Conservation (phyloP, 2,888 invertebrate species). For the Philereme vetulata region DNA sequence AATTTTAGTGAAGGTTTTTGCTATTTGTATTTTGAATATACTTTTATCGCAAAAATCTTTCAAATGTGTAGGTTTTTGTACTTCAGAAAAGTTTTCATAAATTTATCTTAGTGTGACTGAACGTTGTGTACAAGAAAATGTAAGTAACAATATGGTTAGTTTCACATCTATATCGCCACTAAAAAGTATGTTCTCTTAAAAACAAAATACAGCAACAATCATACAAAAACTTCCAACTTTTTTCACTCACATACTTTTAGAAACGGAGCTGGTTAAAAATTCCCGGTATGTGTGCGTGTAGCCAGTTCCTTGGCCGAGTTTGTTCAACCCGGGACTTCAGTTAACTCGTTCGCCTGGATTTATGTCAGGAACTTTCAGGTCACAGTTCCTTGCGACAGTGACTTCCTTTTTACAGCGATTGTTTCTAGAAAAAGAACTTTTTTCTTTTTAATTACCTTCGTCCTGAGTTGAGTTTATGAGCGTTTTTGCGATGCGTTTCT, state of each 20-base stretch:
- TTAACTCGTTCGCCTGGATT: constrained; percentile 72
- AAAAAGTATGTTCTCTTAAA: too few relatives aligned
- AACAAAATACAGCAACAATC: neutral
- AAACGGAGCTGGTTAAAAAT: constrained; percentile 38
- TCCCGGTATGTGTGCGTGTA: constrained; percentile 48
- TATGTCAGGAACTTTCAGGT: constrained; percentile 67
- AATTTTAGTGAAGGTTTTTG: constrained; percentile 22
- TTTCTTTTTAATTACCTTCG: constrained; percentile 50
- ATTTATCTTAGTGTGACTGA: too few relatives aligned
- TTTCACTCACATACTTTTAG: constrained; percentile 21
- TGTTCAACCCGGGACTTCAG: constrained; percentile 68
- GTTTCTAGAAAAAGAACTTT: constrained; percentile 55
- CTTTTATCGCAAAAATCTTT: neutral
- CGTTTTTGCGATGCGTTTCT: constrained; percentile 18
- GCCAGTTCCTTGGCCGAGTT: constrained; percentile 62
- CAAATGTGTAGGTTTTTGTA: neutral
- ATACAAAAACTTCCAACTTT: constrained; percentile 5
- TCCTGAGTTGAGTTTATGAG: constrained; percentile 25
- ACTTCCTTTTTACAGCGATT: constrained; percentile 64
- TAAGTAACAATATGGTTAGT: too few relatives aligned
- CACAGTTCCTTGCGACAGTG: constrained; percentile 64
- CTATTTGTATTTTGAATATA: neutral
- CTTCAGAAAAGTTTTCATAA: too few relatives aligned
- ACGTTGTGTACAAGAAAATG: too few relatives aligned
- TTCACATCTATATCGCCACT: too few relatives aligned